Evolutionary conservation across 1,140 invertebrate genomes (phyloP), one percentile per base, ranked within the genome.

Genomic region (Tetranychus urticae): DNA sequence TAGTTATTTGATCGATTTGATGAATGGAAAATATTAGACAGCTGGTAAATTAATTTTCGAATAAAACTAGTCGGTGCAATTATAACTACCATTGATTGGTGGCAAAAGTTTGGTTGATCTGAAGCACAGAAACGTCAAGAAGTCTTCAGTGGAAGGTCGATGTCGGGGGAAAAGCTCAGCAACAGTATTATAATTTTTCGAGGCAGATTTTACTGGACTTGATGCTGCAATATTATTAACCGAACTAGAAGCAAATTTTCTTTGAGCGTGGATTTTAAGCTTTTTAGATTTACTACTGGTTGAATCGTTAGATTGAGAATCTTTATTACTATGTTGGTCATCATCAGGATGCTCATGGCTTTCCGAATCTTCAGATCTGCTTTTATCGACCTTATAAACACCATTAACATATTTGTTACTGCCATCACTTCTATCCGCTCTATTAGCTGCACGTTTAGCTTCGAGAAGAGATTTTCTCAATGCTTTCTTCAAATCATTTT

Each of bases 81-180:
- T 6, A 42, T 42, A 42, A 10, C 10, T 42, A 42, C 39, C 39
- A 10, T 42, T 42, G 39, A 42, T 42, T 3, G 82, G 75, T 42
- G 85, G 85, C 62, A 87, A 71, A 62, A 82, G 77, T 31, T 80
- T 75, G 35, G 84, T 85, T 59, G 80, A 80, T 82, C 61, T n/a
- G 66, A 87, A 83, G 71, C 87, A 90, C 4, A 91, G 75, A 71
- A 88, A 91, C 63, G 85, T 89, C 34, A 91, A 69, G 70, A 91
- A 90, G 72, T 90, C 86, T 76, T 90, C 86, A 4, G 87, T 87
- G 66, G 87, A 88, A 39, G 86, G 85, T 66, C 82, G 64, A 35
- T 66, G 56, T 33, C 62, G 66, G 23, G 70, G 69, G 37, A 67
- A 67, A 14, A 71, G 60, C 63, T 69, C 61, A 62, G 78, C 33